Evolutionary conservation across 2,797 vertebrate species (phyloP).

Genomic region (Alectoris magna): DNA sequence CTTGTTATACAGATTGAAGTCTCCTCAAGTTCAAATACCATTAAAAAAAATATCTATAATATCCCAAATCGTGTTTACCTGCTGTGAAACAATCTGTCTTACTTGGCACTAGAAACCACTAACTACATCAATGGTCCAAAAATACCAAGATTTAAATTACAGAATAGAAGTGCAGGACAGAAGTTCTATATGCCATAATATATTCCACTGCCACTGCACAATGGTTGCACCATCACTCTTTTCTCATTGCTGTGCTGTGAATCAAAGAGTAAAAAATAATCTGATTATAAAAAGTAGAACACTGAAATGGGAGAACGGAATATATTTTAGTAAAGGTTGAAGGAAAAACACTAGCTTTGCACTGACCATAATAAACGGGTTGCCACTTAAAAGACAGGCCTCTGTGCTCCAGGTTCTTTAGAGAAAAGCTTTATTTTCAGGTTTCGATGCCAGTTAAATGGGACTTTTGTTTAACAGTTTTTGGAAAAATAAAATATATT

Average conservation of each 20-base stretch:
- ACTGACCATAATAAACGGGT: background rate
- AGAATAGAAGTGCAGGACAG: background rate
- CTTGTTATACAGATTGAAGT: conserved; percentile 46
- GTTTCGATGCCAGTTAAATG: background rate
- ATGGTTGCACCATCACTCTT: background rate
- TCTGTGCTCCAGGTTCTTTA: background rate
- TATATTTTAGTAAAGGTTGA: background rate
- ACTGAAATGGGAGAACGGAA: background rate
- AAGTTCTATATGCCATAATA: background rate
- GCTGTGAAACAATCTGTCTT: conserved; percentile 66
- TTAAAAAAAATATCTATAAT: conserved; percentile 26
- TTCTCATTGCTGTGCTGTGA: background rate
- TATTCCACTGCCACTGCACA: conserved; percentile 22
- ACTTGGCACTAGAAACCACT: conserved; percentile 53
- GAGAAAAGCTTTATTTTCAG: background rate
- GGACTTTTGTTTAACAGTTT: background rate
- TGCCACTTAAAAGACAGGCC: background rate
- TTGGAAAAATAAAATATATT: background rate
- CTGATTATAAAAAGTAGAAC: conserved; percentile 20
- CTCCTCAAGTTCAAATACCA: conserved; percentile 33
- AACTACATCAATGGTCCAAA: conserved; percentile 63
- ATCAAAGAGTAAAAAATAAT: conserved; percentile 20
- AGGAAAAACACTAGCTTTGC: background rate
- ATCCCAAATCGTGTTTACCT: conserved; percentile 60
- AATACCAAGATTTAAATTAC: conserved; percentile 55